phyloP scores from a whole-genome alignment of 2,797 vertebrate genomes.

The Muscicapa striata region DNA sequence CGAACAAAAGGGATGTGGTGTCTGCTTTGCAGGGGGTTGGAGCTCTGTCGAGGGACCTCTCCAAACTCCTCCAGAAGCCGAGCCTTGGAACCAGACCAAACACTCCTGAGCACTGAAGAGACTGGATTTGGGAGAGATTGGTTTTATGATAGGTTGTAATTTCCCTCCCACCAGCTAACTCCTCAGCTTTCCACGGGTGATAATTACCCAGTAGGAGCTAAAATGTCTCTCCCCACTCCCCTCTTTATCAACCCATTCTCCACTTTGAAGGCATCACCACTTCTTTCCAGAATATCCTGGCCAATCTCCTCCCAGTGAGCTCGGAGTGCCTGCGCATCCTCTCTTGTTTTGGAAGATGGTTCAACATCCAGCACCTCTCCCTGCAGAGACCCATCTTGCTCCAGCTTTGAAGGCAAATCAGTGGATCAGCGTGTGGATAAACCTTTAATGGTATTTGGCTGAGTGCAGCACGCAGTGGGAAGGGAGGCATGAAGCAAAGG shows the following conservation, averaged over 20 bases:
- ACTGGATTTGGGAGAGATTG: background rate
- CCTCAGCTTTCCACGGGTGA: background rate
- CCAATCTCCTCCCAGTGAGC: background rate
- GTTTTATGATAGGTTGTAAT: conserved; percentile 17
- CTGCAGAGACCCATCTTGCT: rapidly evolving
- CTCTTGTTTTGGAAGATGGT: background rate
- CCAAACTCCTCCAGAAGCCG: background rate
- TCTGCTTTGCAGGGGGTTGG: background rate
- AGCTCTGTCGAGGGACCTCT: background rate
- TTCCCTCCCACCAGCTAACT: conserved; percentile 19
- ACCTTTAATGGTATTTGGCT: conserved; percentile 25
- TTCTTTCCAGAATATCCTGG: background rate
- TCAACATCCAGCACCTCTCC: background rate
- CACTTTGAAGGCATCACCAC: background rate
- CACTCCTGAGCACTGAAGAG: background rate
- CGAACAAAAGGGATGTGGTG: background rate
- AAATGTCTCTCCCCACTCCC: conserved; percentile 13
- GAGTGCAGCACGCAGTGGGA: background rate
- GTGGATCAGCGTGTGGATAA: background rate
- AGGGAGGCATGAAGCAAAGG: conserved; percentile 27
- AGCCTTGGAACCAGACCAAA: conserved; percentile 39
- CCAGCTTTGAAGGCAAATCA: background rate
- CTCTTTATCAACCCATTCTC: background rate
- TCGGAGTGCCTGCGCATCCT: rapidly evolving
- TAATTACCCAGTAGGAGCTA: conserved; percentile 34